Evolutionary conservation across 2,888 invertebrate genomes (phyloP), one percentile per base, ranked within the genome.

Genomic region (Mellilla xanthometata): DNA sequence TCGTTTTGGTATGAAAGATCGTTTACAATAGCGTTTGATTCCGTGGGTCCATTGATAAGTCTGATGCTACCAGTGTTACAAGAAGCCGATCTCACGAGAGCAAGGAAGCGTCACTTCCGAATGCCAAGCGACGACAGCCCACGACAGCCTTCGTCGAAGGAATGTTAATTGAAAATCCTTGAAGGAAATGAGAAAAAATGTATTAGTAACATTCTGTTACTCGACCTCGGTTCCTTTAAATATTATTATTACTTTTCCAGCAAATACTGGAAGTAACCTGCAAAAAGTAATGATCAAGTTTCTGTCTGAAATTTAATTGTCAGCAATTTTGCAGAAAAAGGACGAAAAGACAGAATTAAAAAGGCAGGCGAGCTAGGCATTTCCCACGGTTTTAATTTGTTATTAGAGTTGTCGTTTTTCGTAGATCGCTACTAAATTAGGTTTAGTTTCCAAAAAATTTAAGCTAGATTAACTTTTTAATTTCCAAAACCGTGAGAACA

Each of bases 31-130:
- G 86, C 81, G 68, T 79, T 83, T 85, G 75, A 86, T 86, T 85
- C 86, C 83, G 75, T 83, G 79, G 86, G 82, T 81, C 87, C 89
- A 89, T 89, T 89, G 88, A 89, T 87, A 88, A 88, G 80, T 83
- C 72, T 57, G 75, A 78, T 72, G 88, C 88, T 88, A 88, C 88
- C 82, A 86, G 88, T 88, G 83, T 89, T 88, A 87, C 85, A 78
- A 69, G 77, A 70, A 62, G 74, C 68, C 68, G 73, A 67, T 85
- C 86, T 83, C 85, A 85, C 82, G 81, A 48, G 41, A 38, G 23
- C 32, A 41, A 83, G 68, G 72, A 54, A 51, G 43, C 54, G 33
- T 53, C 45, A 54, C 58, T 64, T 65, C 56, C 63, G 58, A 58
- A 49, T 52, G 39, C 46, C 52, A 39, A 35, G 46, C 52, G 36